These are phyloP conservation scores for Puffinus mauretanicus DNA, from an alignment of 2,113 vertebrate genomes.

Conservation along the genomic window DNA sequence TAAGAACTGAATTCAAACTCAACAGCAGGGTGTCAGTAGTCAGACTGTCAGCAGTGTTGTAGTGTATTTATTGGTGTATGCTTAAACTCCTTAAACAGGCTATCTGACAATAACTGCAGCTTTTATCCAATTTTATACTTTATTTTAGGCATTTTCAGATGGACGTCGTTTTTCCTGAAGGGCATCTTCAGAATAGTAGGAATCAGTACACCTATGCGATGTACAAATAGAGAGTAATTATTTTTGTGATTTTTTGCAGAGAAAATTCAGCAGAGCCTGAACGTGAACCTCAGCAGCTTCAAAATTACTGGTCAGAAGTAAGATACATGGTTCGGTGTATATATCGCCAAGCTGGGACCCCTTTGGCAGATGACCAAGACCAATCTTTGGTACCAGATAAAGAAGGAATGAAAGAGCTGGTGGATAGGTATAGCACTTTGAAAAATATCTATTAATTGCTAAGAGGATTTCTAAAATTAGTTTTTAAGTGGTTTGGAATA, in stretches of 20 bases:
- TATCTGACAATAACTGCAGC: not conserved
- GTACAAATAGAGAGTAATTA: not conserved
- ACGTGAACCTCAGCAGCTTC: slow-evolving; percentile 93
- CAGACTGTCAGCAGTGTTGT: not conserved
- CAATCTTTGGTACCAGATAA: slow-evolving; percentile 90
- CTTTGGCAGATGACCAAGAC: slow-evolving; percentile 92
- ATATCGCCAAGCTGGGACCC: slow-evolving; percentile 93
- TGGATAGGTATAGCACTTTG: slow-evolving; percentile 83
- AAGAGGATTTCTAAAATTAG: not conserved
- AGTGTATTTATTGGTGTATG: not conserved
- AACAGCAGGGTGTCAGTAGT: not conserved
- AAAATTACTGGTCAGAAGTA: slow-evolving; percentile 97
- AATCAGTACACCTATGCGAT: not conserved
- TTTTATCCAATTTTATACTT: not conserved
- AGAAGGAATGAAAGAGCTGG: slow-evolving; percentile 94
- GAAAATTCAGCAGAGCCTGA: slow-evolving; percentile 91
- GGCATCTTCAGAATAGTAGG: not conserved
- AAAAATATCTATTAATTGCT: not conserved
- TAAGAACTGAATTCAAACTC: slow-evolving; percentile 45
- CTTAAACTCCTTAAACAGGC: not conserved
- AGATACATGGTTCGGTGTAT: slow-evolving; percentile 95
- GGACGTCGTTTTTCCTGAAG: not conserved
- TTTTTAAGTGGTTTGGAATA: not conserved
- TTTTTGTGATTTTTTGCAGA: slow-evolving; percentile 68
- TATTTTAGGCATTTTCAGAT: not conserved